Evolutionary conservation across 2,888 invertebrate genomes (phyloP).

Genomic region (Lycaena phlaeas): DNA sequence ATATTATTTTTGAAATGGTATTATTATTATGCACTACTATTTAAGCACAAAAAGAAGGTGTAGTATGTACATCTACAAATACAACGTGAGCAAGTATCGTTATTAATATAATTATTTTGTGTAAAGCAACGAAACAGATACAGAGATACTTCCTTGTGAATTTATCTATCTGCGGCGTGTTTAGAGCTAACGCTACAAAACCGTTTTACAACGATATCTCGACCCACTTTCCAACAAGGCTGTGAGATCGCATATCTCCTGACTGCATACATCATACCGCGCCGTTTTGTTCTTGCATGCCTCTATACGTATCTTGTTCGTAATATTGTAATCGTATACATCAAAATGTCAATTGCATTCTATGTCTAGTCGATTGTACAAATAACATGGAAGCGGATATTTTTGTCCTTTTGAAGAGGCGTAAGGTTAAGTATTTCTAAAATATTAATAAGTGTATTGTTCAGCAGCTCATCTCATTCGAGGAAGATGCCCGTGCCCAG

Average conservation of each 20-base stretch:
- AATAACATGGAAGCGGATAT: too few relatives aligned
- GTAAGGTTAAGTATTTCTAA: too few relatives aligned
- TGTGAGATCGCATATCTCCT: constrained; percentile 21
- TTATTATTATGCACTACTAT: too few relatives aligned
- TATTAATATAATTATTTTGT: too few relatives aligned
- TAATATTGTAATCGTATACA: constrained; percentile 5
- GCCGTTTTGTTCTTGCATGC: constrained; percentile 20
- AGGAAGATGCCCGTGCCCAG: too few relatives aligned
- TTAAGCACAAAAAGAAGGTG: too few relatives aligned
- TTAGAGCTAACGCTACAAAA: constrained; percentile 21
- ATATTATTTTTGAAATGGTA: too few relatives aligned
- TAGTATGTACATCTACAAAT: too few relatives aligned
- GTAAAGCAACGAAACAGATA: background rate
- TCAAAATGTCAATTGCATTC: constrained; percentile 2
- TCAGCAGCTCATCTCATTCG: too few relatives aligned
- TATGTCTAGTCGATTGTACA: background rate
- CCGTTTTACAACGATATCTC: constrained; percentile 22
- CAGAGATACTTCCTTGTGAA: constrained; percentile 16
- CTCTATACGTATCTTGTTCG: constrained; percentile 17
- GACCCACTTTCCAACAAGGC: constrained; percentile 21
- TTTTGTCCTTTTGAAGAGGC: too few relatives aligned
- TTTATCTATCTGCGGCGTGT: constrained; percentile 22
- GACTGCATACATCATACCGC: constrained; percentile 21
- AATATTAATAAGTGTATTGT: too few relatives aligned
- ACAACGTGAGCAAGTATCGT: too few relatives aligned